Conservation (phyloP, 2,113 vertebrate genomes). For the Hemichromis elongatus region DNA sequence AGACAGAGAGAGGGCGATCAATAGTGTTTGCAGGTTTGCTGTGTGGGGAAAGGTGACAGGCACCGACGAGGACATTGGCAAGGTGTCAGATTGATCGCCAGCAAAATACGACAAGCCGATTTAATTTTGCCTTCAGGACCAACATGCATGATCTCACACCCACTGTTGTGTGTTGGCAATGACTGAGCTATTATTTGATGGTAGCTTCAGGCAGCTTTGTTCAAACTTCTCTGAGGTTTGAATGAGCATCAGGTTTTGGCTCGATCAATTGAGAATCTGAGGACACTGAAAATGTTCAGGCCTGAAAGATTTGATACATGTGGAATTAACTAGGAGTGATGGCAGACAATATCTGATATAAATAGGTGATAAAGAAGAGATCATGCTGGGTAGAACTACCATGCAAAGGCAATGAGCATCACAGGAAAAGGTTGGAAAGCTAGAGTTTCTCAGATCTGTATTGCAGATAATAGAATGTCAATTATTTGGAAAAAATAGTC, state of each 20-base stretch:
- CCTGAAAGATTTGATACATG: not conserved
- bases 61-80: conserved; percentile 15
- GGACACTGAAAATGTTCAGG: not conserved
- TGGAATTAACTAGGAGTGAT: not conserved
- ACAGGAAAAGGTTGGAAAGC: not conserved
- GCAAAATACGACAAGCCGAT: conserved; percentile 31
- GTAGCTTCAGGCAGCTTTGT: not conserved
- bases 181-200: not conserved
- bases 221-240: not conserved
- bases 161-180: not conserved
- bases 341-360: not conserved
- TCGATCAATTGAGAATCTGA: not conserved
- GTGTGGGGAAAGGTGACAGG: conserved; percentile 37
- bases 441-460: not conserved
- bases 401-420: not conserved
- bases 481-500: not conserved
- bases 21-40: conserved; percentile 54
- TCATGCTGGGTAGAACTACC: not conserved
- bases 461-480: not conserved
- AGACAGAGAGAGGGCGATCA: conserved; percentile 12
- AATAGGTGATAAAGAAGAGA: not conserved
- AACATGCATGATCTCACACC: not conserved
- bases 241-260: not conserved
- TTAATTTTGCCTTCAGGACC: not conserved
- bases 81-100: conserved; percentile 26